Evolutionary conservation across 2,797 vertebrate species (phyloP).

Genomic region (Calcarius lapponicus): DNA sequence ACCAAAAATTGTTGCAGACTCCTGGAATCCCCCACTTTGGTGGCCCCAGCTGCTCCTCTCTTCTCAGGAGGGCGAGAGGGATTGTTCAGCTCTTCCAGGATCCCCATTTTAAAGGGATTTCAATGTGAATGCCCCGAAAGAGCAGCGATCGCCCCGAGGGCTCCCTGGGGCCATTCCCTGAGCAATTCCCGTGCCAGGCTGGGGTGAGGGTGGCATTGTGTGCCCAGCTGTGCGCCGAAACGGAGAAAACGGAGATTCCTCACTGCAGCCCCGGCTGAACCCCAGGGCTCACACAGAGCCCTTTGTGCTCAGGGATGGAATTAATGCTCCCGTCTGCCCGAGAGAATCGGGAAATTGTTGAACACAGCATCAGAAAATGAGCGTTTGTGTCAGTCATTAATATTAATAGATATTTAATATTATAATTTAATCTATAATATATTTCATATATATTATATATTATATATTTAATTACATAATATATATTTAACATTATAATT

Average conservation of each 20-base stretch:
- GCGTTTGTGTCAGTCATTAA: no score
- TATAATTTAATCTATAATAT: no score
- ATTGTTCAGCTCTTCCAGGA: background rate
- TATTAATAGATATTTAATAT: no score
- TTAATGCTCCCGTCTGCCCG: background rate
- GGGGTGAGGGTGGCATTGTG: background rate
- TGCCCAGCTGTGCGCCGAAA: background rate
- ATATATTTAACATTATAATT: no score
- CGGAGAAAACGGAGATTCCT: background rate
- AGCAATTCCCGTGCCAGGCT: background rate
- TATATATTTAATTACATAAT: no score
- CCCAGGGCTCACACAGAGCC: background rate
- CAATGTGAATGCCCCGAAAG: background rate
- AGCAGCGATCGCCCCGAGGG: background rate
- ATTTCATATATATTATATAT: no score
- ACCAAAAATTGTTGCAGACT: background rate
- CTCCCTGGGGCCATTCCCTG: background rate
- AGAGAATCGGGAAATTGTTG: fast-evolving
- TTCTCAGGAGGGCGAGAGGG: background rate
- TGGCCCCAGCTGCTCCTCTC: background rate
- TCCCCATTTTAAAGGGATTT: background rate
- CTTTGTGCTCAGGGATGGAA: background rate
- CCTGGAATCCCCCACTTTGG: background rate
- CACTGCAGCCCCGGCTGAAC: background rate
- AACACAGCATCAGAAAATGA: no score